Base-by-base conservation (phyloP, 2,797 vertebrate species). In the Xenentodon cancila region DNA sequence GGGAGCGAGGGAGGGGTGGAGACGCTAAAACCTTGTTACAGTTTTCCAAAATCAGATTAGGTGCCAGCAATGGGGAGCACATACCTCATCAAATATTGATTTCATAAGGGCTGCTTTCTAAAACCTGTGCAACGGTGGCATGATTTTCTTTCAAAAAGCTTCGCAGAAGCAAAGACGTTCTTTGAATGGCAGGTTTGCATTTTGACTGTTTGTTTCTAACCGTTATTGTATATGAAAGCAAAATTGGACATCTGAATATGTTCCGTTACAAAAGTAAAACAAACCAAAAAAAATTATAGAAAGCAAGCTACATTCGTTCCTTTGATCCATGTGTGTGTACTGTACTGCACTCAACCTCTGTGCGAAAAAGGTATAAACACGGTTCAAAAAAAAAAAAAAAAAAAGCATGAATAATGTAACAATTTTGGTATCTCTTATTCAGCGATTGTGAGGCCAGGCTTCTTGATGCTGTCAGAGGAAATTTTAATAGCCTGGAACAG, bases 41-140 rank as follows among this genome's bases (percentile, higher is more conserved):
- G 91, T 84, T 82, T 80, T 64, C 81, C 86, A 82, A 91, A 94
- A 94, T 94, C 93, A 90, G 91, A 94, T 94, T 94, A 93, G 84
- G 82, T 78, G 84, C 83, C 88, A 86, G 89, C 88, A 77, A 89
- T 81, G 80, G 88, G 84, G 88, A 91, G 87, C 69, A 30, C 84
- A 91, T 88, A 93, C 82, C 92, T 94, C 91, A 94, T 94, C 91
- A 94, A 93, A 93, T 93, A 94, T 94, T 93, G 85, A 93, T 94
- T 90, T 92, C 87, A 91, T 92, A 92, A 91, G 73, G 79, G 79
- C 84, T 77, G 86, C 87, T 84, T 82, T 87, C 88, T 87, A 90
- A 92, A 91, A 88, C 65, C 60, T 75, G 69, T 49, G 42, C 71
- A 70, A 27, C 37, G 1, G 40, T 25, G 72, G 74, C 71, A 79